These are phyloP conservation scores for Rhopalosiphum padi DNA, from an alignment of 1,140 invertebrate genomes.

Conservation along the genomic window DNA sequence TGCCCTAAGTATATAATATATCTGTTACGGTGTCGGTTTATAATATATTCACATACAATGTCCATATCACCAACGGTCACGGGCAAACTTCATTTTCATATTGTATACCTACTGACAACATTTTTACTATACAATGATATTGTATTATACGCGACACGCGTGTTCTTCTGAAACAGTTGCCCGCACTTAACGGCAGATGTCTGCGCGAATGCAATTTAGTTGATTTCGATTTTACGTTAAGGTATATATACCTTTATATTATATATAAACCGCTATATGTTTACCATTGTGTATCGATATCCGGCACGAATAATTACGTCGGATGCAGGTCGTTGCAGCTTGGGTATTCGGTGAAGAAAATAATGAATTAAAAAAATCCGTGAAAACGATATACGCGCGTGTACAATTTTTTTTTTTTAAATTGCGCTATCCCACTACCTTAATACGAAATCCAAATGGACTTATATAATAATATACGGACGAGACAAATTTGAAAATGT, in stretches of 20 bases:
- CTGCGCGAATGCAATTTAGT: not conserved
- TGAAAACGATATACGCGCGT: not conserved
- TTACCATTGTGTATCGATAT: not conserved
- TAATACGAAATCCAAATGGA: not conserved
- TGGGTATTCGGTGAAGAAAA: not conserved
- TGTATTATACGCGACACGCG: not conserved
- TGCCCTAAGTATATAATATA: too few species aligned
- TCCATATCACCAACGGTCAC: not conserved
- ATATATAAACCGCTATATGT: not conserved
- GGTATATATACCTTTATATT: not conserved
- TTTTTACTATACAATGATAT: not conserved
- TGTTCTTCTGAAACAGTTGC: not conserved
- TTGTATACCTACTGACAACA: not conserved
- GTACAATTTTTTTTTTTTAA: not conserved
- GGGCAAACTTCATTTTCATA: conserved; percentile 6
- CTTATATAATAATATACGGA: not conserved
- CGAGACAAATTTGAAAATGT: not conserved
- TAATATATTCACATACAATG: not conserved
- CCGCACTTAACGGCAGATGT: not conserved
- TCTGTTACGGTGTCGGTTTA: not conserved
- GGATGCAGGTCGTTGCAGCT: not conserved
- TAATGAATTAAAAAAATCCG: not conserved
- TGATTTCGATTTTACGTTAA: not conserved
- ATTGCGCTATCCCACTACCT: not conserved
- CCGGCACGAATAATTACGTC: not conserved